A percentile compares a stretch with the other conserved stretches of the same genome.
phyloP scores from a whole-genome alignment of 1,140 invertebrate genomes.

The Scaptodrosophila lebanonensis region DNA sequence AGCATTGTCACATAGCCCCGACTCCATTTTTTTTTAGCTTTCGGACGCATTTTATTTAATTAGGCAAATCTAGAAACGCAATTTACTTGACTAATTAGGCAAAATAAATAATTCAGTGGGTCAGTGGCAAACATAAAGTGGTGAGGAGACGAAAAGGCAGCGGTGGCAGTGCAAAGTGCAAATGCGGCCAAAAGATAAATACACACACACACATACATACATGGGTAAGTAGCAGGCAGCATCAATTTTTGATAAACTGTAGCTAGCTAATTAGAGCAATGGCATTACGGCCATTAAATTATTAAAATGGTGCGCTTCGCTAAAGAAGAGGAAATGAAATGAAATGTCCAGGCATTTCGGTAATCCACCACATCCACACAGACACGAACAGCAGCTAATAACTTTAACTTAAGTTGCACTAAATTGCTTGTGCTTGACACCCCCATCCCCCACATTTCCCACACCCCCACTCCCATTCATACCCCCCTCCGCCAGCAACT shows the following conservation, averaged over 20 bases:
- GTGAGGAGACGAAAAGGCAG: too few species aligned
- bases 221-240: constrained; percentile 30
- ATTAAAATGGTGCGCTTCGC: constrained; percentile 32
- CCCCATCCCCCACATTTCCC: not conserved
- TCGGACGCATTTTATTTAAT: constrained; percentile 57
- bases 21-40: not conserved
- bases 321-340: too few species aligned
- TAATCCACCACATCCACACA: too few species aligned
- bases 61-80: constrained; percentile 45
- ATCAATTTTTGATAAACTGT: constrained; percentile 52
- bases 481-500: not conserved
- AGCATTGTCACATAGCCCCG: constrained; percentile 47
- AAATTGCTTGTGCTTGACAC: constrained; percentile 8
- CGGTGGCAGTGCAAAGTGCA: constrained; percentile 49
- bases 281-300: constrained; percentile 43
- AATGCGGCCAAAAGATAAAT: constrained; percentile 50
- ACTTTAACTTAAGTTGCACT: too few species aligned
- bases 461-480: not conserved
- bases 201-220: too few species aligned
- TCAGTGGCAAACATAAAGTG: too few species aligned
- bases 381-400: too few species aligned
- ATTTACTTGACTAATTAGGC: constrained; percentile 47
- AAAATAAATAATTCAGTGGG: constrained; percentile 57
- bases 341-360: too few species aligned
- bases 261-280: constrained; percentile 11